These are phyloP conservation scores for Thymelicus sylvestris DNA, from an alignment of 2,888 invertebrate genomes.

Conservation along the genomic window DNA sequence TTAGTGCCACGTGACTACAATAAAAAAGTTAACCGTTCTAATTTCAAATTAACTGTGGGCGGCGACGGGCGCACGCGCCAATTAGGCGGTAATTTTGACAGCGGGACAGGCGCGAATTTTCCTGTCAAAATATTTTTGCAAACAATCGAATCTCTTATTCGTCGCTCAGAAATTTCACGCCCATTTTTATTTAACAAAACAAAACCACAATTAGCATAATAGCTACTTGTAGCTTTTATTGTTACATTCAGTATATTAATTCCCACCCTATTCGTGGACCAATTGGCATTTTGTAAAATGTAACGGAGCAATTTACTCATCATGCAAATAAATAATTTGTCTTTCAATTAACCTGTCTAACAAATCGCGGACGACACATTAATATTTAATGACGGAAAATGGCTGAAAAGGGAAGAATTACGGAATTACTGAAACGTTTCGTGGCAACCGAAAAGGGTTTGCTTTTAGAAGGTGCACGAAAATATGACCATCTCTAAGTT, in stretches of 20 bases:
- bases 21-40: slow-evolving; percentile 78
- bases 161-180: slow-evolving; percentile 54
- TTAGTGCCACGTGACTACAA: slow-evolving; percentile 68
- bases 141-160: slow-evolving; percentile 72
- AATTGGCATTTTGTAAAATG: slow-evolving; percentile 31
- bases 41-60: slow-evolving; percentile 74
- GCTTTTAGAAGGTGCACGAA: slow-evolving; percentile 66
- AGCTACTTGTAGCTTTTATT: slow-evolving; percentile 60
- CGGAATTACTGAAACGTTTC: slow-evolving; percentile 79
- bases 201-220: slow-evolving; percentile 85
- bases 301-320: slow-evolving; percentile 43
- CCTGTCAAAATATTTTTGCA: slow-evolving; percentile 83
- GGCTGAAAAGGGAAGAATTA: slow-evolving; percentile 80
- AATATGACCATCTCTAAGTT: slow-evolving; percentile 47
- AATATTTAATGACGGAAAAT: slow-evolving; percentile 80
- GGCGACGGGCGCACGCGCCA: slow-evolving; percentile 60
- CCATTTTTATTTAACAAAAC: slow-evolving; percentile 73
- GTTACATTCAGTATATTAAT: slow-evolving; percentile 41
- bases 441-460: slow-evolving; percentile 68
- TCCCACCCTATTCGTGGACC: slow-evolving; percentile 22
- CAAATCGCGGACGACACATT: slow-evolving; percentile 68
- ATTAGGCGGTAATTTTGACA: slow-evolving; percentile 78
- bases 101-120: slow-evolving; percentile 74
- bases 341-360: slow-evolving; percentile 65
- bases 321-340: slow-evolving; percentile 61